Conservation (phyloP, 2,888 invertebrate species). For the Aphrophora alni region DNA sequence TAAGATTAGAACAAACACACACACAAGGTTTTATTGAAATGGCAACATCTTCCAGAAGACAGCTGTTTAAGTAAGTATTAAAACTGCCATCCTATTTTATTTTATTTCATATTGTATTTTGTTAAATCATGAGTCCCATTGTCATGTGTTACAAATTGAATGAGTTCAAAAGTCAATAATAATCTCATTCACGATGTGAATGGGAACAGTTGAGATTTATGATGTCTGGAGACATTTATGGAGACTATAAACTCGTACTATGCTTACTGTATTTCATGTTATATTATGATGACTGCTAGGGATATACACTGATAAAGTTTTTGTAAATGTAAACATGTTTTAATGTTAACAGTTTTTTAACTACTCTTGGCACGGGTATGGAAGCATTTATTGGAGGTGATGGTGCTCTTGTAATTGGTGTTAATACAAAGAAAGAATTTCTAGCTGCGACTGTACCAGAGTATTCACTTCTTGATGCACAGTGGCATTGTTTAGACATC, state of each 20-base stretch:
- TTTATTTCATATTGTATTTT: no score
- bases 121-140: no score
- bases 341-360: conserved; percentile 59
- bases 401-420: conserved; percentile 63
- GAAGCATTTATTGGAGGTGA: conserved; percentile 65
- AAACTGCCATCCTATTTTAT: background rate
- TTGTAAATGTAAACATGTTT: background rate
- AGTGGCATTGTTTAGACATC: conserved; percentile 67
- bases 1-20: conserved; percentile 59
- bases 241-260: no score
- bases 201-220: no score
- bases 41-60: conserved; percentile 56
- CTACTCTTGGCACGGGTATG: conserved; percentile 62
- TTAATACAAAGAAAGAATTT: conserved; percentile 65
- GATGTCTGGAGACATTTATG: no score
- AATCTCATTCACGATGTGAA: no score
- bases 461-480: conserved; percentile 56
- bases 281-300: no score
- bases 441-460: conserved; percentile 62
- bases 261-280: no score
- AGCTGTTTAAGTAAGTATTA: conserved; percentile 60
- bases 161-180: no score
- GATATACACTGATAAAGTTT: no score
- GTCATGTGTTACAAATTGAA: no score
- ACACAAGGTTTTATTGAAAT: background rate